Base-by-base conservation (phyloP, 2,888 invertebrate species). In the Plemyria rubiginata region DNA sequence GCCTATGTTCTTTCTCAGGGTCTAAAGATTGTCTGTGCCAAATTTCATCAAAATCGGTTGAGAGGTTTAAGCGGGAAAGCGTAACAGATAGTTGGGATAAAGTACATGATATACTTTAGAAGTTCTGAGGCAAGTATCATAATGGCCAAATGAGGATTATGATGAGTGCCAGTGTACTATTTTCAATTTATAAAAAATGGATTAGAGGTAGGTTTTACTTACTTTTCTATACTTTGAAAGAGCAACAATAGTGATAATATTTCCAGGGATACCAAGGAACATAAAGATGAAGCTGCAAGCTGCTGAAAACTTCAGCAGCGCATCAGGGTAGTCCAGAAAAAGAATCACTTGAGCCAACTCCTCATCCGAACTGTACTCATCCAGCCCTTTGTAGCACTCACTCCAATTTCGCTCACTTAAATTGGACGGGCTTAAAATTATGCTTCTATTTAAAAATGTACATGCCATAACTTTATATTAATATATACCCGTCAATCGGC, bases 241-340 rank as follows among this genome's bases (percentile, higher is more conserved):
- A 0, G 96, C 95, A 12, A 94, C 84, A 63, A 95, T 94, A 60
- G 96, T 96, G 73, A 95, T 92, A 56, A 95, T 86, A 80, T 96
- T 96, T 12, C 96, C 95, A 4, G 95, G 95, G 38, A 96, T 94
- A 9, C 95, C 95, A 62, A 96, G 84, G 66, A 95, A 82, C 82
- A 95, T 94, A 81, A 95, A 95, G 16, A 95, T 82, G 2, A 54
- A 11, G 36, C 57, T 56, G 38, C 65, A 68, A 29, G 54, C 53
- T 12, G 54, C 54, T 15, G 53, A 46, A 48, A 62, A 60, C 9
- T 54, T 28, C 40, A 68, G 28, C 32, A 68, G 29, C 7, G 22
- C 32, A 6, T 57, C 54, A 2, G 66, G 65, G 50, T 65, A 68
- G 8, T 54, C 49, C 4, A 4, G 9, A 12, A 67, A 67, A 41